Evolutionary conservation across 2,797 vertebrate genomes (phyloP), one percentile per base, ranked within the genome.

Genomic region (Clarias platycephalus): DNA sequence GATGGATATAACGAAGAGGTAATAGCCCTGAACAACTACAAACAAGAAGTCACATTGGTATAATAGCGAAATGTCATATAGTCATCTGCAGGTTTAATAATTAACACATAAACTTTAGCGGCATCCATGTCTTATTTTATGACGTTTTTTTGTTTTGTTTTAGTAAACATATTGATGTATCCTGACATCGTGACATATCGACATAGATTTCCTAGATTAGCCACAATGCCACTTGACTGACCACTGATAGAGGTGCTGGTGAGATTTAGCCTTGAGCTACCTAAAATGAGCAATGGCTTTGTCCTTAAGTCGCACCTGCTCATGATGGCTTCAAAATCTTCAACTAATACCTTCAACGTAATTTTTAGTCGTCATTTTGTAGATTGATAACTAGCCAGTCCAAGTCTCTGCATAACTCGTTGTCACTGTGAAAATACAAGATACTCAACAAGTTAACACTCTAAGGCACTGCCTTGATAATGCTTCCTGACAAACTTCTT

Each of bases 1-100:
- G 97, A 99, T 0, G 98, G 97, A 78, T 99, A 99, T 95, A 96
- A 99, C 2, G 98, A 99, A 92, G 98, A 99, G 97, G 98, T 98
- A 93, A 85, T 82, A 5, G n/a, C n/a, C 8, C 44, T 20, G 26
- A 57, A 37, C 44, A 78, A 31, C 2, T 57, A 34, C 34, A 20
- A 31, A 60, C 60, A 77, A 8, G 8, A 60, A 60, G 0, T 62
- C 0, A 49, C n/a, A 20, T 40, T 49, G 2, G 15, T 16, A 64
- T 64, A n/a, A 64, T 63, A 2, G 24, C 49, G 7, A 63, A 79
- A 62, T 77, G 26, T 76, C 4, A 31, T 57, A 58, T 34, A 62
- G 16, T 40, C 12, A n/a, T 40, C 40, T 44, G 40, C 40, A 44
- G 40, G 40, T 49, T 49, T 60, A 20, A 24, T 34, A 24, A 37